Conservation (phyloP, 1,140 invertebrate species). For the Ceratina australensis region DNA sequence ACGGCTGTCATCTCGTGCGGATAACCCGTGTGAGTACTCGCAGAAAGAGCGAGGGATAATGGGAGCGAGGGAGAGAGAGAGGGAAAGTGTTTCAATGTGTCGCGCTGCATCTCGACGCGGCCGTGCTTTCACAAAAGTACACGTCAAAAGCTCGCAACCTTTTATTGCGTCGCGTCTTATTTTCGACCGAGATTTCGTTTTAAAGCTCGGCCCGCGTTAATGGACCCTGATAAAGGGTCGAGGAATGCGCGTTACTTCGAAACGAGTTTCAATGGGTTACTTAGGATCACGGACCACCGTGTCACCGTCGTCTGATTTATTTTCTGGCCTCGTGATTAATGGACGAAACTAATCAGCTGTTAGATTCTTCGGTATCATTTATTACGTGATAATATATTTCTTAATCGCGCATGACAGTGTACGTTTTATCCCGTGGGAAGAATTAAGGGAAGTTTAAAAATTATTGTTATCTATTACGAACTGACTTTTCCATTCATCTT, state of each 20-base stretch:
- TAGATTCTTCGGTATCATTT: background rate
- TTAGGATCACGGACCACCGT: background rate
- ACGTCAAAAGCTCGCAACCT: conserved; percentile 42
- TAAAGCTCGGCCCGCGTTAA: conserved; percentile 29
- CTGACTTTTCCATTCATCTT: no score
- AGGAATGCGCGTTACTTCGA: background rate
- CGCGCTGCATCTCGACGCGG: background rate
- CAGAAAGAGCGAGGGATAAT: no score
- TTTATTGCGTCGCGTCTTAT: conserved; percentile 42
- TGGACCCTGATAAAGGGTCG: conserved; percentile 48
- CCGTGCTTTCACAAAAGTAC: conserved; percentile 9
- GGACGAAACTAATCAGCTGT: background rate
- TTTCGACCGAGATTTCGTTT: conserved; percentile 24
- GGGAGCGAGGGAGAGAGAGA: background rate
- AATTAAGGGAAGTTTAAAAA: no score
- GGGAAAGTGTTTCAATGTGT: no score
- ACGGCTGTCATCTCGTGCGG: conserved; percentile 58
- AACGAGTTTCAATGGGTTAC: conserved; percentile 1
- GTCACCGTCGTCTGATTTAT: background rate
- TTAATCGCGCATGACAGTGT: background rate
- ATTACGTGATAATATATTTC: background rate
- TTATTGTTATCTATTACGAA: no score
- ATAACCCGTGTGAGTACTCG: conserved; percentile 50
- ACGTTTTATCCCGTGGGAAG: no score
- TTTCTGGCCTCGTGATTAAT: background rate